phyloP scores from a whole-genome alignment of 1,140 invertebrate species.

The Drosophila varians region DNA sequence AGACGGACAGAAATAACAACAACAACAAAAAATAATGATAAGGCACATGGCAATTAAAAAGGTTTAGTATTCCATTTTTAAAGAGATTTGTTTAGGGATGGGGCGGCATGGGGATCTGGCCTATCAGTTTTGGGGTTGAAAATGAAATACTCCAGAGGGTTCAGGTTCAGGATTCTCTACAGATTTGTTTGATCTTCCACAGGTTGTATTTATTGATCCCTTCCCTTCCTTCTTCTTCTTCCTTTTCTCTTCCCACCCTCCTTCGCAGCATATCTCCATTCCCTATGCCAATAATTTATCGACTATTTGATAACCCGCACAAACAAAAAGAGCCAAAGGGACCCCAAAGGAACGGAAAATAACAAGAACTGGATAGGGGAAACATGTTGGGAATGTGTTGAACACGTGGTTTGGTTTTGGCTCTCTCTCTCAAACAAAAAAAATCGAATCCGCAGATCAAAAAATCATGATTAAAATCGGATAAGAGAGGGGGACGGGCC shows the following conservation, averaged over 20 bases:
- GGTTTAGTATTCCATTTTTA: slow-evolving; percentile 2
- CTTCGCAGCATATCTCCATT: no score
- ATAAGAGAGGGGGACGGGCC: not conserved
- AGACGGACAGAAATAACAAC: slow-evolving; percentile 5
- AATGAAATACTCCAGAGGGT: no score
- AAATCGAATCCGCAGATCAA: slow-evolving; percentile 23
- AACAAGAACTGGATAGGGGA: not conserved
- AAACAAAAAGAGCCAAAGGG: slow-evolving; percentile 35
- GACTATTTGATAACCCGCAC: slow-evolving; percentile 73
- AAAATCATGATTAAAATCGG: slow-evolving; percentile 32
- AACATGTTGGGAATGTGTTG: slow-evolving; percentile 75
- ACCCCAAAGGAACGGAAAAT: slow-evolving; percentile 29
- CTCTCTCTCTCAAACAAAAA: slow-evolving; percentile 4
- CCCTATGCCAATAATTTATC: slow-evolving; percentile 58
- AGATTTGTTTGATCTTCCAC: not conserved
- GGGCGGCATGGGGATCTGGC: no score
- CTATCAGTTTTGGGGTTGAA: no score
- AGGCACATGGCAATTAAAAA: not conserved
- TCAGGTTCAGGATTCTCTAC: not conserved
- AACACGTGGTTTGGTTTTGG: slow-evolving; percentile 66
- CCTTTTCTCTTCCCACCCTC: not conserved
- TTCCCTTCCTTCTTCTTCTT: not conserved
- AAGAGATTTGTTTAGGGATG: slow-evolving; percentile 20
- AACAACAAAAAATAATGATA: slow-evolving; percentile 5
- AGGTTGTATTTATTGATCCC: slow-evolving; percentile 2